Percentiles rank a stretch among this genome's conserved stretches.
phyloP scores from a whole-genome alignment of 2,888 invertebrate genomes.

The Willowsia nigromaculata region DNA sequence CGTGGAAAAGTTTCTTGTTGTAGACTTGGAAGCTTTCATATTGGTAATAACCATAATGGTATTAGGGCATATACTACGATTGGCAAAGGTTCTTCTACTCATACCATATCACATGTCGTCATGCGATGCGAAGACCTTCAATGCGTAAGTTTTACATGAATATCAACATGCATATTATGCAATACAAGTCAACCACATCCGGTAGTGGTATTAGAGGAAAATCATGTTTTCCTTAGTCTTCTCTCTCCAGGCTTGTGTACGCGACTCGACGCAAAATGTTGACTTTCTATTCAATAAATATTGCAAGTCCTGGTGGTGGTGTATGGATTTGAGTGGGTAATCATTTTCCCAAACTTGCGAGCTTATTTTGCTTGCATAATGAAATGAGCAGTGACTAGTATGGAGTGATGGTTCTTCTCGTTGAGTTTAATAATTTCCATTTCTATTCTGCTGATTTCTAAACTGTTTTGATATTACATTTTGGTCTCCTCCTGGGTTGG shows the following conservation, averaged over 20 bases:
- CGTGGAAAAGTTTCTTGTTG: neutral
- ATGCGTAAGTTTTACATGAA: neutral
- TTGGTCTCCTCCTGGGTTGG: neutral
- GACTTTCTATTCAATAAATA: slow-evolving; percentile 15
- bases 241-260: neutral
- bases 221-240: slow-evolving; percentile 15
- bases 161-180: slow-evolving; percentile 1
- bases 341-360: neutral
- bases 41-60: neutral
- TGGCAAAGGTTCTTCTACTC: neutral
- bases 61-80: neutral
- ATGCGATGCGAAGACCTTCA: neutral
- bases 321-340: neutral
- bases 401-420: neutral
- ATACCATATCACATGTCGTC: neutral
- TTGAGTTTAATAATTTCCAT: neutral
- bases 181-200: slow-evolving; percentile 11
- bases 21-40: neutral
- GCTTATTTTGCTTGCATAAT: slow-evolving; percentile 27
- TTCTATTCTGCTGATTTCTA: neutral
- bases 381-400: slow-evolving; percentile 1
- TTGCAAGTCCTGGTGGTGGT: neutral
- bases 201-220: neutral
- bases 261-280: neutral
- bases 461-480: neutral